Evolutionary conservation across 2,797 vertebrate species (phyloP).

Genomic region (Adrianichthys oophorus): DNA sequence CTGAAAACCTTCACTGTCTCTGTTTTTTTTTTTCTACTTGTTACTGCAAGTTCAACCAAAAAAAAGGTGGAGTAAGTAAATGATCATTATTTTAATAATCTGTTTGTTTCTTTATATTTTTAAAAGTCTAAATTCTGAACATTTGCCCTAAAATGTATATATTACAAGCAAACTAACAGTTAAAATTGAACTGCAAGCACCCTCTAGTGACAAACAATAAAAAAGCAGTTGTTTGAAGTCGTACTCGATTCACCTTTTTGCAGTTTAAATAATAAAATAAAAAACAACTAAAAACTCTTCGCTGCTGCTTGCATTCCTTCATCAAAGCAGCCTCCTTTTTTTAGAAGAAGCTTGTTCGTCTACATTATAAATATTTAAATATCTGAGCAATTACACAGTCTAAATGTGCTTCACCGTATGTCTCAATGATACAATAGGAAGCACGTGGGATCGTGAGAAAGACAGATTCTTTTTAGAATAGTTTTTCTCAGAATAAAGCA

Average conservation of each 20-base stretch:
- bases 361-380: not conserved
- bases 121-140: too few relatives aligned
- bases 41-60: conserved; percentile 20
- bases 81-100: conserved; percentile 19
- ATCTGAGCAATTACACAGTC: not conserved
- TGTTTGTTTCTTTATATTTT: too few relatives aligned
- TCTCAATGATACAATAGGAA: not conserved
- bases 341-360: not conserved
- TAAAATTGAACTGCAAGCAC: conserved; percentile 10
- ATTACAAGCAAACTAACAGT: not conserved
- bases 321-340: not conserved
- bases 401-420: not conserved
- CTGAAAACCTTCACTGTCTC: too few relatives aligned
- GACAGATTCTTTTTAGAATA: too few relatives aligned
- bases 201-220: conserved; percentile 35
- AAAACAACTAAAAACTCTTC: too few relatives aligned
- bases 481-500: too few relatives aligned
- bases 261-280: too few relatives aligned
- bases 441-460: not conserved
- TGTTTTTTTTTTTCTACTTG: conserved; percentile 10
- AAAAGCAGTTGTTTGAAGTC: not conserved
- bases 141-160: too few relatives aligned
- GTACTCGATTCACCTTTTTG: too few relatives aligned
- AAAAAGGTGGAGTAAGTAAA: conserved; percentile 41
- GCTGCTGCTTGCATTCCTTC: not conserved